Base-by-base conservation (phyloP, 1,140 invertebrate species). In the Hycleus phaleratus region DNA sequence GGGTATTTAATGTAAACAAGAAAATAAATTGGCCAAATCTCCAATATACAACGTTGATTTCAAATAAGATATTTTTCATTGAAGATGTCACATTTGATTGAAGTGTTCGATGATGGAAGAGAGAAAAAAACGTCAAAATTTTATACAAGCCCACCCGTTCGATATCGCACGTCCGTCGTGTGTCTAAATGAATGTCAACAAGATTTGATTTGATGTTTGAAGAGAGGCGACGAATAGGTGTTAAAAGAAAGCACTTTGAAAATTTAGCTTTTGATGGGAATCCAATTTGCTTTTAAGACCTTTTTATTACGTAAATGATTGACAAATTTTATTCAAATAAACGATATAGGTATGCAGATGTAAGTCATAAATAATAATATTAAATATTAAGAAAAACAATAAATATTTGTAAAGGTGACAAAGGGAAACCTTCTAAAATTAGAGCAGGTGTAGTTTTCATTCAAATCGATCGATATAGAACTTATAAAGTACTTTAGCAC, bases 381-480 rank as follows among this genome's bases (percentile, higher is more conserved):
- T 18, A 18, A 18, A 18, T 18, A 18, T 18, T 18, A 18, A 18
- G 18, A 18, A 18, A 18, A 18, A 18, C 18, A 32, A 32, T 5
- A 32, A 32, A 32, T 32, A 7, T 32, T 4, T 32, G 32, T 32
- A 32, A 38, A 26, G 8, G 8, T 49, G 48, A 32, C 42, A 26
- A 11, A 53, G 26, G 45, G 51, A 53, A 45, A 55, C 44, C 44
- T 26, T 47, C 38, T 38, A 46, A 47, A 43, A 55, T 55, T 44
- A 55, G 42, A 47, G 52, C 52, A 57, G 56, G 56, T 57, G 47
- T 57, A 57, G 56, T 57, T 55, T 55, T 55, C 56, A 43, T 57
- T 50, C 25, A 26, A 26, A 56, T 57, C 56, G 48, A 57, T 57
- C 56, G 47, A 57, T 40, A 38, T 46, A 43, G 26, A 54, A 46